phyloP scores from a whole-genome alignment of 2,797 vertebrate species.

The Sebastiscus tertius region DNA sequence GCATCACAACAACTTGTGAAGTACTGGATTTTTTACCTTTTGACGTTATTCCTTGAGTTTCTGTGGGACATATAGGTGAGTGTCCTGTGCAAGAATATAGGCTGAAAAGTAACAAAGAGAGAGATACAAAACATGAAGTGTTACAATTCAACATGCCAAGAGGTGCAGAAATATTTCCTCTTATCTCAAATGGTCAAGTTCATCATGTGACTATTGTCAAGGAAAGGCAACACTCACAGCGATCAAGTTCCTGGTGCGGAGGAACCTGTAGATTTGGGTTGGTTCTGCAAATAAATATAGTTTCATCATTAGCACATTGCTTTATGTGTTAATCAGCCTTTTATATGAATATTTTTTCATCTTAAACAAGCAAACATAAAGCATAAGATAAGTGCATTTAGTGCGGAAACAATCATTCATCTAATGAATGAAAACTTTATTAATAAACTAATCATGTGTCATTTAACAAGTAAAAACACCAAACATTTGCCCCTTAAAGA shows the following conservation, averaged over 20 bases:
- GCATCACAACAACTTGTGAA: background rate
- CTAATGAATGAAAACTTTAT: background rate
- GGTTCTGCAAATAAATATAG: slow-evolving; percentile 84
- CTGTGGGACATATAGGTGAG: slow-evolving; percentile 98
- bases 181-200: background rate
- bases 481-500: background rate
- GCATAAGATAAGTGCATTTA: background rate
- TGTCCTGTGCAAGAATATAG: slow-evolving; percentile 98
- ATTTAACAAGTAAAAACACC: background rate
- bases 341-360: background rate
- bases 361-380: background rate
- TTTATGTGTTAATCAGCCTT: too few relatives aligned
- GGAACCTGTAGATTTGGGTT: slow-evolving; percentile 99
- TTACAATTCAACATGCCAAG: background rate
- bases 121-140: background rate
- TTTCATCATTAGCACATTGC: background rate
- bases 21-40: slow-evolving; percentile 83
- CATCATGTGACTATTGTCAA: background rate
- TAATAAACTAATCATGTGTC: background rate
- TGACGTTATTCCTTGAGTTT: slow-evolving; percentile 93
- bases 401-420: background rate
- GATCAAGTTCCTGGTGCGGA: slow-evolving; percentile 97
- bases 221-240: slow-evolving; percentile 86
- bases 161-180: background rate
- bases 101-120: slow-evolving; percentile 79